Conservation (phyloP, 2,797 vertebrate genomes). For the Hylomyscus alleni region DNA sequence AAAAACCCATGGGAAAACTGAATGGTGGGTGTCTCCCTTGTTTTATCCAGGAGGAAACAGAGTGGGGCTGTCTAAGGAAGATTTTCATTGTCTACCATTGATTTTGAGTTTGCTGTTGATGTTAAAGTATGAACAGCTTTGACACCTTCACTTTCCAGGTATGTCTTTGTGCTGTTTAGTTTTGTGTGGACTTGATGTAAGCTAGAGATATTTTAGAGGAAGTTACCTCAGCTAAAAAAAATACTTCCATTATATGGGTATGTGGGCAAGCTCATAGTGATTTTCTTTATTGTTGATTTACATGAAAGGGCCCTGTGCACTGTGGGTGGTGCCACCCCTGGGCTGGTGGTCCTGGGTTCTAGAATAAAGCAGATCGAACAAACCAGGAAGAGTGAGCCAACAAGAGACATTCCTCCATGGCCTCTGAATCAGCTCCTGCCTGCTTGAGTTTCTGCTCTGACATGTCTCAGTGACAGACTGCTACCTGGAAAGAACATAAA, state of each 20-base stretch:
- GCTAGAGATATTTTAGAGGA: not conserved
- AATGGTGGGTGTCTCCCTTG: not conserved
- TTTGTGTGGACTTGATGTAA: not conserved
- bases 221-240: not conserved
- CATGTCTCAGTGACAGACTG: not conserved
- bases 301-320: no score
- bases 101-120: not conserved
- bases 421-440: no score
- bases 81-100: not conserved
- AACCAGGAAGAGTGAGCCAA: not conserved
- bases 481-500: not conserved
- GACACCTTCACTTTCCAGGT: not conserved
- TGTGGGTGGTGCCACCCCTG: not conserved
- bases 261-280: not conserved
- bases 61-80: not conserved
- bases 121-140: not conserved
- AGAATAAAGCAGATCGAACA: not conserved
- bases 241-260: not conserved
- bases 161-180: not conserved
- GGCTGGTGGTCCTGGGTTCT: not conserved
- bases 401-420: not conserved
- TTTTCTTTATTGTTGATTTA: not conserved
- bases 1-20: not conserved
- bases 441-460: not conserved
- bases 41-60: not conserved